These are phyloP conservation scores for Chelon auratus DNA, from an alignment of 2,797 vertebrate species.

Conservation along the genomic window DNA sequence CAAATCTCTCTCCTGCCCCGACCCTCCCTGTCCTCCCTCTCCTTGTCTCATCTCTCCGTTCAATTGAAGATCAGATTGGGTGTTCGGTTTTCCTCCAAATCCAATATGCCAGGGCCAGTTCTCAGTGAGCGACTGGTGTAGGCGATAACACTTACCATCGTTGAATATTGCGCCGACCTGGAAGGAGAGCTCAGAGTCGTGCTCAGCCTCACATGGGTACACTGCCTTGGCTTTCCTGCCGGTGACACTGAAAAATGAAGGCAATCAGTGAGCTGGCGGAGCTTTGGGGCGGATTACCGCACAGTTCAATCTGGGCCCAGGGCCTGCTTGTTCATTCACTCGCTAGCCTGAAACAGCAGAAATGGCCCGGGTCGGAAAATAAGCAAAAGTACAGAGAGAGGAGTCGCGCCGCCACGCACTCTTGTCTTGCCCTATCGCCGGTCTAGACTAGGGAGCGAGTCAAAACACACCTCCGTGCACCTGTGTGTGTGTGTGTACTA, in stretches of 20 bases:
- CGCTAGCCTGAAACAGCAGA: conserved; percentile 75
- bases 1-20: conserved; percentile 57
- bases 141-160: conserved; percentile 91
- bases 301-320: conserved; percentile 78
- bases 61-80: conserved; percentile 84
- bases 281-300: conserved; percentile 80
- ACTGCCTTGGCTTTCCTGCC: conserved; percentile 93
- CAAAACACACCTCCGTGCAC: conserved; percentile 51
- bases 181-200: conserved; percentile 97
- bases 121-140: conserved; percentile 79
- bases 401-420: conserved; percentile 47
- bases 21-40: conserved; percentile 33
- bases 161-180: conserved; percentile 96
- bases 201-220: conserved; percentile 96
- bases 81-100: conserved; percentile 77
- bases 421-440: conserved; percentile 48
- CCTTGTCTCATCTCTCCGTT: conserved; percentile 68
- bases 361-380: conserved; percentile 67
- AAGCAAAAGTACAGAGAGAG: conserved; percentile 62
- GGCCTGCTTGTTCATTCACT: conserved; percentile 72
- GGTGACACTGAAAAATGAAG: conserved; percentile 87
- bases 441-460: conserved; percentile 58
- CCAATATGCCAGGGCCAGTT: conserved; percentile 82
- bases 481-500: conserved; percentile 4
- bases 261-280: conserved; percentile 82